Evolutionary conservation across 2,797 vertebrate species (phyloP).

Genomic region (Sebastes itinus): DNA sequence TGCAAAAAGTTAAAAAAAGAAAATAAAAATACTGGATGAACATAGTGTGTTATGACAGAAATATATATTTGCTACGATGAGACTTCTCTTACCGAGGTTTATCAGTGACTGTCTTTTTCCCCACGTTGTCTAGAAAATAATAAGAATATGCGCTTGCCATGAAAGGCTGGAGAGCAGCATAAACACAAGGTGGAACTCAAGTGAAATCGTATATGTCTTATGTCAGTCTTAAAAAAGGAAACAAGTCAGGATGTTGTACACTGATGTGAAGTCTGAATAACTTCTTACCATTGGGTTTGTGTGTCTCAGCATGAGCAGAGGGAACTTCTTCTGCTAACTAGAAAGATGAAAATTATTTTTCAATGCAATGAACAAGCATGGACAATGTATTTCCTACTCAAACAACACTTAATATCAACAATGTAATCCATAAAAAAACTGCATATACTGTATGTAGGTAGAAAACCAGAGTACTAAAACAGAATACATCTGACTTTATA

Average conservation of each 20-base stretch:
- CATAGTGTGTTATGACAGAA: background rate
- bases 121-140: conserved; percentile 14
- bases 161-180: background rate
- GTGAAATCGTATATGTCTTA: background rate
- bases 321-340: background rate
- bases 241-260: background rate
- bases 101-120: background rate
- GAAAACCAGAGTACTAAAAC: background rate
- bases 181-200: background rate
- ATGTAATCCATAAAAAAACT: background rate
- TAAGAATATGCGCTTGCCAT: background rate
- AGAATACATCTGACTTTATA: background rate
- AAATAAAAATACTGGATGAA: background rate
- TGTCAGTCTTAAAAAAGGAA: background rate
- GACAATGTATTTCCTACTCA: background rate
- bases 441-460: background rate
- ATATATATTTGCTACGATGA: background rate
- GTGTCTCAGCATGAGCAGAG: background rate
- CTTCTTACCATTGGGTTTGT: conserved; percentile 11
- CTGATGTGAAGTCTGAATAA: background rate
- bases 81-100: conserved; percentile 15
- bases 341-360: background rate
- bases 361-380: background rate
- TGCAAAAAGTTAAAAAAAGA: background rate
- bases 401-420: background rate